phyloP scores from a whole-genome alignment of 2,888 invertebrate genomes.

The Aromia moschata region DNA sequence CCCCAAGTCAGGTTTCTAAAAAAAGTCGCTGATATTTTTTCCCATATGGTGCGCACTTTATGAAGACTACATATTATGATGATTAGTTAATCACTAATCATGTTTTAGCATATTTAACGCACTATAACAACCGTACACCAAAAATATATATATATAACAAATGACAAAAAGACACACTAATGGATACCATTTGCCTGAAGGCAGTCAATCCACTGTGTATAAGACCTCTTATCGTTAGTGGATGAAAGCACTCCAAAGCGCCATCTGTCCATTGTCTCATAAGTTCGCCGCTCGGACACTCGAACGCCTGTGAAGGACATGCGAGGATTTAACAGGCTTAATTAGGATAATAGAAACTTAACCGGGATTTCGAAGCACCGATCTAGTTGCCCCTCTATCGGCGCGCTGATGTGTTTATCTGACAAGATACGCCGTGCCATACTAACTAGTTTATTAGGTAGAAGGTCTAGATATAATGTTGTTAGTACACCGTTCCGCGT shows the following conservation, averaged over 20 bases:
- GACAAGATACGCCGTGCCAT: conserved; percentile 1
- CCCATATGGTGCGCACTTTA: too few species aligned
- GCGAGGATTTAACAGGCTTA: conserved; percentile 21
- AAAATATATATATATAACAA: too few species aligned
- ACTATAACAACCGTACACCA: too few species aligned
- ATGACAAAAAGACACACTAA: too few species aligned
- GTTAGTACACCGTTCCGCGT: too few species aligned
- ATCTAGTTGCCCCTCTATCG: background rate
- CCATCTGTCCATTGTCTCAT: conserved; percentile 29
- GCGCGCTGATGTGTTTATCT: conserved; percentile 13
- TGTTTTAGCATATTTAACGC: too few species aligned
- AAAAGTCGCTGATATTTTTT: too few species aligned
- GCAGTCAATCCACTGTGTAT: background rate
- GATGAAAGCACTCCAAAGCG: conserved; percentile 14
- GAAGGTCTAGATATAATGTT: background rate
- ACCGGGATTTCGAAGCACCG: conserved; percentile 4
- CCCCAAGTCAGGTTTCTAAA: too few species aligned
- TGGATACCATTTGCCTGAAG: too few species aligned
- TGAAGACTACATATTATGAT: too few species aligned
- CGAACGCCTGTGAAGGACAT: conserved; percentile 13
- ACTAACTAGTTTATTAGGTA: background rate
- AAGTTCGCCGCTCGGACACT: conserved; percentile 16
- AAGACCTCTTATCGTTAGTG: conserved; percentile 6
- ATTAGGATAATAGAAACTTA: conserved; percentile 27
- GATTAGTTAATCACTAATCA: too few species aligned